Evolutionary conservation across 2,113 vertebrate genomes (phyloP).

Genomic region (Ciconia maguari): DNA sequence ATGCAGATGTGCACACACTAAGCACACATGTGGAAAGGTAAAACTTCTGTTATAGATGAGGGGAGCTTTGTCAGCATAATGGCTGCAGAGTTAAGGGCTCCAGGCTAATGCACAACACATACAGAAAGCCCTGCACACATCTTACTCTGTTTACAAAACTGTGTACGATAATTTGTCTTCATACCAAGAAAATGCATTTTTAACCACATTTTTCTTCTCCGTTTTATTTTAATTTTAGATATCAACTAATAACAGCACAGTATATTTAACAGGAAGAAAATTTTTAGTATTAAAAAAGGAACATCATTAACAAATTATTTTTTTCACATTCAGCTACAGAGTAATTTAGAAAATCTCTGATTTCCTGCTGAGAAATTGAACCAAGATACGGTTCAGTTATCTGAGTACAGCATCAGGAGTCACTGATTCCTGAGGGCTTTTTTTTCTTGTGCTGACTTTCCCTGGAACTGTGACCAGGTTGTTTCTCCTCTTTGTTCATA

Average conservation of each 20-base stretch:
- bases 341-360: background rate
- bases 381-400: background rate
- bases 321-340: background rate
- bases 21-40: conserved; percentile 13
- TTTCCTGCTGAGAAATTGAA: background rate
- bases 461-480: background rate
- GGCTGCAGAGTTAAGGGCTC: background rate
- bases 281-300: background rate
- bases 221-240: background rate
- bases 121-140: background rate
- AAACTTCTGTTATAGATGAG: background rate
- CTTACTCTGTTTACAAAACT: background rate
- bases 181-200: background rate
- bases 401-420: background rate
- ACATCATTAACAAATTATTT: background rate
- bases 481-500: background rate
- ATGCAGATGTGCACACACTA: background rate
- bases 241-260: background rate
- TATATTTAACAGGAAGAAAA: background rate
- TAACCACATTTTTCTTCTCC: background rate
- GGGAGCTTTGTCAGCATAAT: background rate
- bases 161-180: background rate
- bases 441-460: background rate
- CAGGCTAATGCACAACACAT: background rate
- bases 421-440: background rate